Evolutionary conservation across 2,888 invertebrate genomes (phyloP).

Genomic region (Rhaphigaster nebulosa): DNA sequence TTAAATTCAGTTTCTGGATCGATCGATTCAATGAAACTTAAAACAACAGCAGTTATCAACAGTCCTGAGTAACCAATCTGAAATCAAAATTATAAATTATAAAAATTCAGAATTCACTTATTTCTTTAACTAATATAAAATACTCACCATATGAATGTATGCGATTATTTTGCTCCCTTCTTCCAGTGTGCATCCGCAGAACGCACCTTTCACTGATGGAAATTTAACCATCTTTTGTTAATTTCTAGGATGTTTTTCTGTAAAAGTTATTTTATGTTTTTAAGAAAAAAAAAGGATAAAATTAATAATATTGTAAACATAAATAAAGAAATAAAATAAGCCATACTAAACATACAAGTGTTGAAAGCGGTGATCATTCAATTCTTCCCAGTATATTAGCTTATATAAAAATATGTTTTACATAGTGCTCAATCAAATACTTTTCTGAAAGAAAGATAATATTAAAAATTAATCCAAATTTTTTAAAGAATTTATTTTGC

Average conservation of each 20-base stretch:
- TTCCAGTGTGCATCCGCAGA: conserved; percentile 38
- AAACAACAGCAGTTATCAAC: neutral
- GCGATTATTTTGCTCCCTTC: conserved; percentile 38
- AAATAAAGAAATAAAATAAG: neutral
- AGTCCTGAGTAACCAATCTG: neutral
- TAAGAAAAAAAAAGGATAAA: neutral
- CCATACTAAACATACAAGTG: neutral
- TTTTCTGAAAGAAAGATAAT: neutral
- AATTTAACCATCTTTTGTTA: neutral
- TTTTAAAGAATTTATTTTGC: no score
- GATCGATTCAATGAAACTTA: neutral
- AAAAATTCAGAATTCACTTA: neutral
- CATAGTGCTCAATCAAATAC: neutral
- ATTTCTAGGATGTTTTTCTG: conserved; percentile 17
- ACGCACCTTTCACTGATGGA: conserved; percentile 15
- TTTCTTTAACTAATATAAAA: neutral
- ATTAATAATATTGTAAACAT: no score
- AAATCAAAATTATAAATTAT: neutral
- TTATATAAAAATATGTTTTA: neutral
- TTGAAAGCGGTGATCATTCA: neutral
- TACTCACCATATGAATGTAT: conserved; percentile 46
- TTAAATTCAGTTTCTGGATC: neutral
- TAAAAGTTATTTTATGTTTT: neutral
- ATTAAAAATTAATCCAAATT: neutral
- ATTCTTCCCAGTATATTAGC: neutral